Percentiles rank a stretch among this genome's conserved stretches.
These are phyloP conservation scores for Drosophila mettleri DNA, from an alignment of 2,888 invertebrate species.

Conservation along the genomic window DNA sequence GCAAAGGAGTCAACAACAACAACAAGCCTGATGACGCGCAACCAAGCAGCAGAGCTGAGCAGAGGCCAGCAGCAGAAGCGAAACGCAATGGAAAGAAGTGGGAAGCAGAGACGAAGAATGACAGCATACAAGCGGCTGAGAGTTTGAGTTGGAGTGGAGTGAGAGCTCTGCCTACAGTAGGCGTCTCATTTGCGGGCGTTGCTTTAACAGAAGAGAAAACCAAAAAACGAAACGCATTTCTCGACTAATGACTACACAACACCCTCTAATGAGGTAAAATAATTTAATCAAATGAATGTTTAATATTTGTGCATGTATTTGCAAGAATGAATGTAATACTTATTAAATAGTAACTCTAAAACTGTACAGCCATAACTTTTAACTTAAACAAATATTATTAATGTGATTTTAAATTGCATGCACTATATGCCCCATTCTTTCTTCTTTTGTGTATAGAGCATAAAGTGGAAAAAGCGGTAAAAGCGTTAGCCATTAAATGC, in stretches of 20 bases:
- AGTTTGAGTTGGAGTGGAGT: slow-evolving; percentile 29
- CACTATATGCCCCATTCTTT: neutral
- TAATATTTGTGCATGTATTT: too few species aligned
- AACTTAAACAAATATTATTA: too few species aligned
- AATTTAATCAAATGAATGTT: too few species aligned
- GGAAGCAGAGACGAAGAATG: slow-evolving; percentile 37
- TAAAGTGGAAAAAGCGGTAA: slow-evolving; percentile 21
- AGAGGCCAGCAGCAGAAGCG: slow-evolving; percentile 9
- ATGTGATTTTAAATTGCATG: neutral
- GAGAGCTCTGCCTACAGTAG: slow-evolving; percentile 37
- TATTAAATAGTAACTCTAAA: neutral
- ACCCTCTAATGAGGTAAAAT: neutral
- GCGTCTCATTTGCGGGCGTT: slow-evolving; percentile 26
- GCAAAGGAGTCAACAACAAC: slow-evolving; percentile 58
- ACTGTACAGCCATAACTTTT: neutral
- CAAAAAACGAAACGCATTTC: slow-evolving; percentile 1
- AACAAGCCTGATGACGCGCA: slow-evolving; percentile 35
- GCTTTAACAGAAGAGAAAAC: slow-evolving; percentile 8
- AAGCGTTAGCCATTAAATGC: slow-evolving; percentile 67
- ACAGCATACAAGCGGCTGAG: slow-evolving; percentile 43
- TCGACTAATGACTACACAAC: neutral
- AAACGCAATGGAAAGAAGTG: neutral
- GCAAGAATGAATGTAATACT: neutral
- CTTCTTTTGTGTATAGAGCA: neutral
- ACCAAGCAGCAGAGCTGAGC: slow-evolving; percentile 18